Evolutionary conservation across 2,888 invertebrate genomes (phyloP).

Genomic region (Cerastis leucographa): DNA sequence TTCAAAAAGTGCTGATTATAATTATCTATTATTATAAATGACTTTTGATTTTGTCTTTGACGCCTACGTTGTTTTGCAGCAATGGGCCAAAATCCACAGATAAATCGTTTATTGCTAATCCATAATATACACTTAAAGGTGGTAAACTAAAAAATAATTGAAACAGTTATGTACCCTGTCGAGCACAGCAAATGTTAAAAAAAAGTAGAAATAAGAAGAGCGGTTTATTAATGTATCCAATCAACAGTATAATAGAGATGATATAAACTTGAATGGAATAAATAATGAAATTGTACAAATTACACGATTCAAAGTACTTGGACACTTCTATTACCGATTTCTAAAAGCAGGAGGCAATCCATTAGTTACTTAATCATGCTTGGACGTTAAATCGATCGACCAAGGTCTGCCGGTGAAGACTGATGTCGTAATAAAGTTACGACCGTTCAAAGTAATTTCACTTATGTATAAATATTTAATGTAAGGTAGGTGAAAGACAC

Average conservation of each 20-base stretch:
- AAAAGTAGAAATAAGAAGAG: too few species aligned
- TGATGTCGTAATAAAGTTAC: slow-evolving; percentile 33
- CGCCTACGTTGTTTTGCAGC: background rate
- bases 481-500: background rate
- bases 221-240: background rate
- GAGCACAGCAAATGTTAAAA: too few species aligned
- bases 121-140: too few species aligned
- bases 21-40: too few species aligned
- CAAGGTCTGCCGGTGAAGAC: slow-evolving; percentile 48
- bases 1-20: too few species aligned
- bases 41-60: too few species aligned
- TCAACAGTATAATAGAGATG: background rate
- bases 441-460: slow-evolving; percentile 28
- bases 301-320: slow-evolving; percentile 12
- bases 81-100: background rate
- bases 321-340: slow-evolving; percentile 50
- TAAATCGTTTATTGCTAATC: too few species aligned
- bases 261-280: background rate
- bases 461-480: slow-evolving; percentile 1
- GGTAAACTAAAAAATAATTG: too few species aligned
- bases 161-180: too few species aligned
- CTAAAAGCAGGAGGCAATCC: slow-evolving; percentile 47
- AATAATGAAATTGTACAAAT: background rate
- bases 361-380: slow-evolving; percentile 50
- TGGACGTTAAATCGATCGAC: slow-evolving; percentile 51